Conservation (phyloP, 2,888 invertebrate genomes). For the Coelogynopora nodosa region DNA sequence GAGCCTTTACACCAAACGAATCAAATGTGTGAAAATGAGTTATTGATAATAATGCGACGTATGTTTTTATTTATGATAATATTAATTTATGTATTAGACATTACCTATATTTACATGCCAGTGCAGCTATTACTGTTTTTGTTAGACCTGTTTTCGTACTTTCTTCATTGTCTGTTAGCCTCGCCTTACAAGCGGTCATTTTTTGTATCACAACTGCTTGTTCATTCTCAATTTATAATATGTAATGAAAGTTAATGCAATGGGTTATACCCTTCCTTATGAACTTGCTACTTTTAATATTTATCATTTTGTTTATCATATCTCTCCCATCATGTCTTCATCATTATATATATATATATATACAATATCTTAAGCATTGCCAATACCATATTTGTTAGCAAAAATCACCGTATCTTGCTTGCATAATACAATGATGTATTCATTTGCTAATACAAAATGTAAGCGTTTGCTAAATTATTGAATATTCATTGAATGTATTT, state of each 20-base stretch:
- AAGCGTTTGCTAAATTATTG: not conserved
- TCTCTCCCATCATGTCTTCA: not conserved
- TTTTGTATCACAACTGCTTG: not conserved
- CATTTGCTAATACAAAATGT: not conserved
- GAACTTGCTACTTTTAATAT: not conserved
- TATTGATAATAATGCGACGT: not conserved
- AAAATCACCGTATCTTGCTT: conserved; percentile 24
- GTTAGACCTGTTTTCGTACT: not conserved
- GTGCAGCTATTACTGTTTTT: conserved; percentile 22
- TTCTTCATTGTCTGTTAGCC: not conserved
- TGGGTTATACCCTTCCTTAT: not conserved
- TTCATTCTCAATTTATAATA: conserved; percentile 18
- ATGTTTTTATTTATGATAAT: not conserved
- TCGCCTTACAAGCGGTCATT: not conserved
- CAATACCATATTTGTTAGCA: conserved; percentile 17
- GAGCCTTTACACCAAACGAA: not conserved
- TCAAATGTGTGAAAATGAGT: not conserved
- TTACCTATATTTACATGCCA: conserved; percentile 14
- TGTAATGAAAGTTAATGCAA: not conserved
- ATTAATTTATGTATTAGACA: not conserved
- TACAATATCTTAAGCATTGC: not conserved
- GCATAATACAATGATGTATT: not conserved
- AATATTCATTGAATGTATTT: not conserved
- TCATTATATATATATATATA: not conserved
- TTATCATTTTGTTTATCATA: conserved; percentile 10